Evolutionary conservation across 2,797 vertebrate species (phyloP).

Genomic region (Tenualosa thibaudeaui): DNA sequence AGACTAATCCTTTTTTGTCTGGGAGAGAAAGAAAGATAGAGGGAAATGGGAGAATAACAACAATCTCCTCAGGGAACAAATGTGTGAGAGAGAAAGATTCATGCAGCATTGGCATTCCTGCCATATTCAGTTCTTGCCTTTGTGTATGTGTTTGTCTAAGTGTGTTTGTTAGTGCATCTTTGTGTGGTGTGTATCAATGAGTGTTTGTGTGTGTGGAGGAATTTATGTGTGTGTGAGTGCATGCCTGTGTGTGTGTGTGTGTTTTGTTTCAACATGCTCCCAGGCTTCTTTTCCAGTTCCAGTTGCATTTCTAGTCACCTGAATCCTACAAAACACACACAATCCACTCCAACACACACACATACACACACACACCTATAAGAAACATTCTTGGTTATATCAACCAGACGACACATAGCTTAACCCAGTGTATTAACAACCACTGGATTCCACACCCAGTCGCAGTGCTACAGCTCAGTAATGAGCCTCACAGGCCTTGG

Average conservation of each 20-base stretch:
- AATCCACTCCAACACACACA: not conserved
- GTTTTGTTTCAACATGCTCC: not conserved
- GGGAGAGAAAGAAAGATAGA: not conserved
- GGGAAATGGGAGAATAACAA: not conserved
- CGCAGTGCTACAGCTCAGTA: constrained; percentile 51
- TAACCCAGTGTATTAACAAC: not conserved
- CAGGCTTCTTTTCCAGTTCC: not conserved
- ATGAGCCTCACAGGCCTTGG: constrained; percentile 67
- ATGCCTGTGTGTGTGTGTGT: not conserved
- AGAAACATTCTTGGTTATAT: not conserved
- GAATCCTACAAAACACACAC: not conserved
- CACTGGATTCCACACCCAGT: constrained; percentile 15
- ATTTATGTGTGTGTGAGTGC: not conserved
- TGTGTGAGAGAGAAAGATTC: not conserved
- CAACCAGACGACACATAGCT: not conserved
- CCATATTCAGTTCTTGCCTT: constrained; percentile 4
- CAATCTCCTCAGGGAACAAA: constrained; percentile 6
- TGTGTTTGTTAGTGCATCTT: not conserved
- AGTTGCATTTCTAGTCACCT: not conserved
- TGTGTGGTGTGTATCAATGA: not conserved
- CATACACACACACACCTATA: not conserved
- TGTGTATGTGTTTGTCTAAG: not conserved
- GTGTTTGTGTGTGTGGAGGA: not conserved
- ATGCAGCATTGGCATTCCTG: constrained; percentile 3
- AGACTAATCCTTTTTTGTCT: constrained; percentile 13